Percentiles rank a stretch among this genome's conserved stretches.
Conservation (phyloP, 2,797 vertebrate species). For the Hybognathus amarus region DNA sequence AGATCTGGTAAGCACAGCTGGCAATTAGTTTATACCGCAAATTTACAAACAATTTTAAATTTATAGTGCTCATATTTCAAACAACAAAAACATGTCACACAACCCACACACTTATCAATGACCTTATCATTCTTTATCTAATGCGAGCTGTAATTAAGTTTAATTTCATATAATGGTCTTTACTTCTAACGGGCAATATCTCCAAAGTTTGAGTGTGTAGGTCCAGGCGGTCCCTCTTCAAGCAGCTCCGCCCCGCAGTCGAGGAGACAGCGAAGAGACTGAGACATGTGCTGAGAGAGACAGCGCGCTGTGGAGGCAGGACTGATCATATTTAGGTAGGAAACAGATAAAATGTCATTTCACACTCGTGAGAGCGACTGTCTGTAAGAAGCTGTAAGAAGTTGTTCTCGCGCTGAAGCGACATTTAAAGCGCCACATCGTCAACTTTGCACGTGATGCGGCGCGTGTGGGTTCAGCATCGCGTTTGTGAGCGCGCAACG, state of each 20-base stretch:
- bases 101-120: neutral
- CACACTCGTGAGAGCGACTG: constrained; percentile 12
- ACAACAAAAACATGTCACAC: neutral
- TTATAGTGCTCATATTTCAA: neutral
- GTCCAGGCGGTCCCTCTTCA: constrained; percentile 32
- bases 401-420: constrained; percentile 2
- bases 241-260: constrained; percentile 60
- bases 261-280: constrained; percentile 25
- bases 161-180: constrained; percentile 5
- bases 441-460: constrained; percentile 62
- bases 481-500: constrained; percentile 20
- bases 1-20: neutral
- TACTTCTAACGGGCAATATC: neutral
- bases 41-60: neutral
- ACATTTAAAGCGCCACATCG: constrained; percentile 32
- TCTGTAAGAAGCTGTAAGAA: constrained; percentile 10
- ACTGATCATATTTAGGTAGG: constrained; percentile 15
- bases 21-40: neutral
- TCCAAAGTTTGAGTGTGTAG: constrained; percentile 35
- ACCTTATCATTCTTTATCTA: constrained; percentile 18
- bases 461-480: constrained; percentile 44
- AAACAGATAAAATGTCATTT: constrained; percentile 40
- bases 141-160: constrained; percentile 6
- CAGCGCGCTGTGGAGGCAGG: constrained; percentile 36
- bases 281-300: constrained; percentile 47